Evolutionary conservation across 2,797 vertebrate genomes (phyloP), one percentile per base, ranked within the genome.

Genomic region (Sebastiscus tertius): DNA sequence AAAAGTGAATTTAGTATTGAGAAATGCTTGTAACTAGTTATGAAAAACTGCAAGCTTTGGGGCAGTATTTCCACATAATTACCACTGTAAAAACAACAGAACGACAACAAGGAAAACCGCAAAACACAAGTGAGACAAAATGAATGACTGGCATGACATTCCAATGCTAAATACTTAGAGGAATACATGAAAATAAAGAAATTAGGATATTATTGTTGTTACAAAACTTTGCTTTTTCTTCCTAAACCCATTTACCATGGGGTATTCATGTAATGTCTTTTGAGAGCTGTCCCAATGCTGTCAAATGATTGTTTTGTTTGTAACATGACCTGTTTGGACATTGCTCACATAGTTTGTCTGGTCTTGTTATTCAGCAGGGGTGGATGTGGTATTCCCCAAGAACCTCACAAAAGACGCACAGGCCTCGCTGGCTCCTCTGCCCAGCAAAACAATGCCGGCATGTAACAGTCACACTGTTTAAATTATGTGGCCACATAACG

Each of bases 321-420:
- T 94, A 95, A 94, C 83, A 75, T 68, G 89, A 93, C 89, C 93
- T 93, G 92, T 95, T 94, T 95, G 93, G 89, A 93, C 94, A 94
- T 95, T 92, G 92, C 86, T 95, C 64, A 77, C 95, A 96, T 95
- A 94, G 82, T 95, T 96, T 92, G 88, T 94, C 92, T 88, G 81
- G 77, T 94, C 90, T 93, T 93, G 92, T 94, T 96, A 92, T 95
- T 93, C 90, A 90, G 85, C 80, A 39, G 74, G 85, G 88, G 83
- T 90, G 93, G 87, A 93, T 93, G 90, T 74, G 93, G 92, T 93
- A 94, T 94, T 94, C 92, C 90, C 91, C 89, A 86, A 90, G 88
- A 95, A 95, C 91, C 94, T 95, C 94, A 95, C 87, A 87, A 93
- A 93, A 95, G 92, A 86, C 65, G 77, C 85, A 79, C 60, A 24